Evolutionary conservation across 2,113 vertebrate genomes (phyloP), one percentile per base, ranked within the genome.

Genomic region (Lepus europaeus): DNA sequence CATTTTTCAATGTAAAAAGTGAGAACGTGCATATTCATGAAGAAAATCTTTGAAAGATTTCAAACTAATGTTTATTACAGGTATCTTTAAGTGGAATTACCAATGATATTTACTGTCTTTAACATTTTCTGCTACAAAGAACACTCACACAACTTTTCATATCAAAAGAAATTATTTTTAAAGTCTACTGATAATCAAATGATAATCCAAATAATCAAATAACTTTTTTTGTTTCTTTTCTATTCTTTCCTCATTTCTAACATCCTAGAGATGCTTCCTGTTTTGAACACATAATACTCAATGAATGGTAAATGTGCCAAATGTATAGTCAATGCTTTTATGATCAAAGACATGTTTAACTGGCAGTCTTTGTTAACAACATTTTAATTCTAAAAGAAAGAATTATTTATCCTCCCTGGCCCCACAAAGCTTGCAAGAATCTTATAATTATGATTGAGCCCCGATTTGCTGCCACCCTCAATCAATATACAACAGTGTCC

Each of bases 101-200:
- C 5, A 87, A 56, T 61, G 31, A 77, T 72, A 27, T 88, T 88
- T 53, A 88, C 33, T 72, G 53, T 51, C 39, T 72, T 84, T 64
- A 92, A 89, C 79, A 84, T 84, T 73, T 56, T 56, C 19, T 70
- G 77, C 63, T 39, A 56, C 23, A 72, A 11, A 72, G 27, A 89
- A 29, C 23, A 69, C 27, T 8, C 53, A 59, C 68, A 89, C 56
- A 59, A 79, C 61, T 69, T 29, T 68, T 81, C 76, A 39, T 33
- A 88, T 70, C 25, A 64, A 63, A 66, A 90, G 64, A 72, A 91
- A 61, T 87, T 9, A 70, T 53, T 83, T 78, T 84, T 78, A n/a
- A 76, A 73, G n/a, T 59, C 33, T 87, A 91, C 74, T 87, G 86
- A 90, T n/a, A n/a, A n/a, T n/a, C n/a, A n/a, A n/a, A n/a, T n/a